phyloP scores from a whole-genome alignment of 1,140 invertebrate species.

The Acyrthosiphon pisum region DNA sequence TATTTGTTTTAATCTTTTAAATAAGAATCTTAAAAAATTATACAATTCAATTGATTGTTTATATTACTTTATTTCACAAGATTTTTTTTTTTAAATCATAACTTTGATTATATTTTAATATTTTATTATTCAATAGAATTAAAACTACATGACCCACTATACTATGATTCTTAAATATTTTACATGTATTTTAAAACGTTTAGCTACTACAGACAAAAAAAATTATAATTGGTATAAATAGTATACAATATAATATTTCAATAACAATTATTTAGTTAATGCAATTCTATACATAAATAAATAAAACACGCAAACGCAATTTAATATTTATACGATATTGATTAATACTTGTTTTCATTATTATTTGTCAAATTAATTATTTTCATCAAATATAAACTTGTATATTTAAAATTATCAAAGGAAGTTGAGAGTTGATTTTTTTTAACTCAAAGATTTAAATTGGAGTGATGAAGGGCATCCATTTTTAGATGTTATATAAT shows the following conservation, averaged over 20 bases:
- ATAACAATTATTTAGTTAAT: neutral
- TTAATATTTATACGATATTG: no score
- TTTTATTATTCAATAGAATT: no score
- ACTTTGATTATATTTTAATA: no score
- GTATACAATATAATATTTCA: neutral
- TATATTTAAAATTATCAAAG: no score
- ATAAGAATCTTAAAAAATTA: neutral
- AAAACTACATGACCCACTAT: neutral
- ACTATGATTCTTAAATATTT: neutral
- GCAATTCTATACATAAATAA: no score
- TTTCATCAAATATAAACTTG: no score
- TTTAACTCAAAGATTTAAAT: neutral
- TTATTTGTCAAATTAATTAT: no score
- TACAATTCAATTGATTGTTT: neutral
- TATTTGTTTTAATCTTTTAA: neutral
- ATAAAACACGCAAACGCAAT: no score
- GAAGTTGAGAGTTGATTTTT: neutral
- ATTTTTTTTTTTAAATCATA: neutral
- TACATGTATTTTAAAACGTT: neutral
- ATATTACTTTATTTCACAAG: neutral
- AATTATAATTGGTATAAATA: neutral
- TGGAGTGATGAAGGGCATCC: neutral
- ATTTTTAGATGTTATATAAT: neutral
- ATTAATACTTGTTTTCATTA: no score
- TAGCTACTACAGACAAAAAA: neutral